Conservation (phyloP, 2,797 vertebrate species). For the Bradypodion ventrale region DNA sequence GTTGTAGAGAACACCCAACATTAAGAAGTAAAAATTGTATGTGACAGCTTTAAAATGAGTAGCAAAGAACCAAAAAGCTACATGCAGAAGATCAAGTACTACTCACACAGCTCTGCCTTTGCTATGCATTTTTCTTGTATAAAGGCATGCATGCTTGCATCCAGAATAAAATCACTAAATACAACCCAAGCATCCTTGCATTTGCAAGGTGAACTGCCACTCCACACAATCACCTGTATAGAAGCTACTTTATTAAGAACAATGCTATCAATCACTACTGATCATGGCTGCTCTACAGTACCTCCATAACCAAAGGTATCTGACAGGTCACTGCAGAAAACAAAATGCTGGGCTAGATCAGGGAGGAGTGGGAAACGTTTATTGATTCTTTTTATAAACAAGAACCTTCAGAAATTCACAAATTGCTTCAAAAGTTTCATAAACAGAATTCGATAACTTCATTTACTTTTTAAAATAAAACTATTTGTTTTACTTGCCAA, state of each 20-base stretch:
- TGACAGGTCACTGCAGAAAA: background rate
- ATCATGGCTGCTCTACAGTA: background rate
- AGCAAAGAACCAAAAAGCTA: background rate
- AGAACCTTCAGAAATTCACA: background rate
- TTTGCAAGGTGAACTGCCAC: background rate
- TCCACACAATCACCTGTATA: background rate
- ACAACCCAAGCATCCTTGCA: background rate
- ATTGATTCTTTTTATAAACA: background rate
- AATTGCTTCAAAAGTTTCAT: background rate
- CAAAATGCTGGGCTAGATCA: background rate
- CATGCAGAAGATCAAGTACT: background rate
- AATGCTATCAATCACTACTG: background rate
- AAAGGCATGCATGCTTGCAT: background rate
- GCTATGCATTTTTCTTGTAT: background rate
- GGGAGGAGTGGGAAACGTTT: too few species aligned
- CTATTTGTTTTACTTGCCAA: background rate
- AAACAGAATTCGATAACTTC: background rate
- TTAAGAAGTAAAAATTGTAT: background rate
- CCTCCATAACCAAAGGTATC: background rate
- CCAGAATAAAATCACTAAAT: background rate
- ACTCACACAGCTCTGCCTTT: background rate
- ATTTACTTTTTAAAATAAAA: too few species aligned
- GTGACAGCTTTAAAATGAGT: background rate
- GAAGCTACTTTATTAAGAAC: background rate
- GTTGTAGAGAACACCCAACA: background rate